A percentile compares a stretch with the other conserved stretches of the same genome.
Evolutionary conservation across 2,888 invertebrate genomes (phyloP).

Genomic region (Aleiodes leptofemur): DNA sequence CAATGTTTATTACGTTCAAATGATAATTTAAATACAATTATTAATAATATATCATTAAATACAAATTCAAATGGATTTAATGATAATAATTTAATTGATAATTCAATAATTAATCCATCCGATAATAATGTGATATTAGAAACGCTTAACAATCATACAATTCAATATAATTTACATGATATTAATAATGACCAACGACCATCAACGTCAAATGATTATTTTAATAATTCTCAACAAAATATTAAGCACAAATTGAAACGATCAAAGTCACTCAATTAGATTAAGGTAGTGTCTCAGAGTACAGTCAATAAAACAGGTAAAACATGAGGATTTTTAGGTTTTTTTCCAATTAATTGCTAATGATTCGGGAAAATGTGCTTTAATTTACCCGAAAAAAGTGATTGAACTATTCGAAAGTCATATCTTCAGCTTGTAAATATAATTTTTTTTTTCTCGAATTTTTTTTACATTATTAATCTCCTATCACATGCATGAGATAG

Average conservation of each 20-base stretch:
- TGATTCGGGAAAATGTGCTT: no score
- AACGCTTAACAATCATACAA: constrained; percentile 45
- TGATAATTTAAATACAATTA: no score
- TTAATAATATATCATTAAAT: constrained; percentile 11
- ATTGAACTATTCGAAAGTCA: no score
- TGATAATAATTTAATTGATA: neutral
- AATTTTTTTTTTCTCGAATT: no score
- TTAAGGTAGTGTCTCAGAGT: neutral
- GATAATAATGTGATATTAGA: constrained; percentile 75
- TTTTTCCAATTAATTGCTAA: no score
- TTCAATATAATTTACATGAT: constrained; percentile 18
- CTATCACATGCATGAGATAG: no score
- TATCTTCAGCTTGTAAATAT: no score
- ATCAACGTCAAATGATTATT: constrained; percentile 13
- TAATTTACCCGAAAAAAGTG: no score
- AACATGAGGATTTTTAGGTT: no score
- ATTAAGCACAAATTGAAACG: constrained; percentile 73
- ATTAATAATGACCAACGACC: constrained; percentile 32
- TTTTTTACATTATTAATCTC: no score
- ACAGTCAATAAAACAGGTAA: no score
- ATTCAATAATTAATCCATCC: constrained; percentile 69
- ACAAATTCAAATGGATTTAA: neutral
- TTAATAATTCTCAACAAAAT: constrained; percentile 70
- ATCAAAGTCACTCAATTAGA: constrained; percentile 72
- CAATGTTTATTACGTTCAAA: no score